These are phyloP conservation scores for Drosophila melanogaster DNA, from an alignment of 1,140 invertebrate genomes.

Conservation along the genomic window Release_6_plus_ISO1_MT NT_033777.3:18844501-18845000, in stretches of 20 bases:
- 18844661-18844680: slow-evolving; percentile 71
- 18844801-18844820: slow-evolving; percentile 61
- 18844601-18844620: slow-evolving; percentile 6
- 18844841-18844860: slow-evolving; percentile 80
- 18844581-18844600: background rate
- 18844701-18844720: slow-evolving; percentile 80
- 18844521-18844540: slow-evolving; percentile 24
- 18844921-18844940: background rate
- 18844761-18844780: background rate
- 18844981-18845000: slow-evolving; percentile 64
- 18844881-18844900: slow-evolving; percentile 59
- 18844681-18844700: slow-evolving; percentile 79
- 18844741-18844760: background rate
- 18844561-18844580: slow-evolving; percentile 38
- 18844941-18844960: background rate
- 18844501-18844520: slow-evolving; percentile 49
- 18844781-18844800: slow-evolving; percentile 72
- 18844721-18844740: slow-evolving; percentile 19
- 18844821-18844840: slow-evolving; percentile 46
- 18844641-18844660: slow-evolving; percentile 52
- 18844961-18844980: slow-evolving; percentile 36
- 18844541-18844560: slow-evolving; percentile 68
- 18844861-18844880: slow-evolving; percentile 83
- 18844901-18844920: background rate
- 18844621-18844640: slow-evolving; percentile 45